phyloP scores from a whole-genome alignment of 2,888 invertebrate genomes.

The Leptinotarsa rubiginosa region DNA sequence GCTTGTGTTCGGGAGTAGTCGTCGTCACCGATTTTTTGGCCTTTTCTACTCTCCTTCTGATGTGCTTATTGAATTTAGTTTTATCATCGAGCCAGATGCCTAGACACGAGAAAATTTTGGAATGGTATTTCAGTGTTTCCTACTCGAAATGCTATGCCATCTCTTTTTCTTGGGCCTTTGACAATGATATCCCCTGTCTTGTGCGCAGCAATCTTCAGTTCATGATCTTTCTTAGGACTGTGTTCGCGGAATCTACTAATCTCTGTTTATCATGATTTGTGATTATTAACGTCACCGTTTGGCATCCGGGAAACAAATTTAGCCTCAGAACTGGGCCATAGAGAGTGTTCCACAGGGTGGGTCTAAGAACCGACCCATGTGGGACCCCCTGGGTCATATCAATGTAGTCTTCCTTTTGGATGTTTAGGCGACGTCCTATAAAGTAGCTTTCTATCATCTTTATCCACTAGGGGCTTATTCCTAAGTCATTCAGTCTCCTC shows the following conservation, averaged over 20 bases:
- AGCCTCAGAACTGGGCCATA: slow-evolving; percentile 17
- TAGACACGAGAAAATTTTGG: slow-evolving; percentile 8
- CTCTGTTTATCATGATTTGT: neutral
- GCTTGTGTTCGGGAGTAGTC: slow-evolving; percentile 16
- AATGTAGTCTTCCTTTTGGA: neutral
- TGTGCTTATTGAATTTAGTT: slow-evolving; percentile 1
- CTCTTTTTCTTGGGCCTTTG: slow-evolving; percentile 26
- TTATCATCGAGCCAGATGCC: slow-evolving; percentile 27
- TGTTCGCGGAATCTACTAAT: slow-evolving; percentile 19
- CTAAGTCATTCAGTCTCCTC: neutral
- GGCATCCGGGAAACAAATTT: neutral
- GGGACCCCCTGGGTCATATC: slow-evolving; percentile 23
- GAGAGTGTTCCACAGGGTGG: slow-evolving; percentile 29
- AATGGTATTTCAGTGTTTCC: neutral
- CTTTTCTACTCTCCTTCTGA: neutral
- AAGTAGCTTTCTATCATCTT: slow-evolving; percentile 3
- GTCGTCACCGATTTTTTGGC: neutral
- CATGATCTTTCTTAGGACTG: slow-evolving; percentile 1
- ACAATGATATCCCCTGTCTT: slow-evolving; percentile 34
- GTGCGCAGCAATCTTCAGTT: slow-evolving; percentile 27
- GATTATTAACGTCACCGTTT: neutral
- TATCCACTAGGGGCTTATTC: neutral
- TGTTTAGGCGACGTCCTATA: neutral
- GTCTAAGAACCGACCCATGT: slow-evolving; percentile 27
- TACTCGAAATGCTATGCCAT: slow-evolving; percentile 10